Evolutionary conservation across 2,797 vertebrate genomes (phyloP).

Genomic region (Gastrophryne carolinensis): DNA sequence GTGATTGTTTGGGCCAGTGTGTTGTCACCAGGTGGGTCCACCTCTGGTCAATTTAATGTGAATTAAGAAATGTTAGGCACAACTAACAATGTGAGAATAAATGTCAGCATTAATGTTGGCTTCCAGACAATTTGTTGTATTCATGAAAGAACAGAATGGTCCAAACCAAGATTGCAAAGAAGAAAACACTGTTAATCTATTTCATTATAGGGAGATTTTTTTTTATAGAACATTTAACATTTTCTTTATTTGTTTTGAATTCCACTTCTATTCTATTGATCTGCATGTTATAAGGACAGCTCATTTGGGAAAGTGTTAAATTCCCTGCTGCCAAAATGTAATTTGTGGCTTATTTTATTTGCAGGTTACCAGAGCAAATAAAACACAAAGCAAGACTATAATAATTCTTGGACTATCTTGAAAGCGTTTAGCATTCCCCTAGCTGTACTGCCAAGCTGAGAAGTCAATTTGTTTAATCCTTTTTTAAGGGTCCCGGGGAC

Average conservation of each 20-base stretch:
- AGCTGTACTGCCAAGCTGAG: conserved; percentile 48
- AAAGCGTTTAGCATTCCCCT: conserved; percentile 52
- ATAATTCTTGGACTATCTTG: conserved; percentile 51
- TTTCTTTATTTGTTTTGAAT: conserved; percentile 24
- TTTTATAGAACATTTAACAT: neutral
- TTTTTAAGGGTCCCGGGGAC: conserved; percentile 52
- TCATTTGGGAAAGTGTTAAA: conserved; percentile 31
- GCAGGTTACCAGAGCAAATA: conserved; percentile 45
- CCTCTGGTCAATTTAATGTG: too few species aligned
- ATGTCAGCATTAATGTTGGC: conserved; percentile 72
- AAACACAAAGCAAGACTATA: conserved; percentile 46
- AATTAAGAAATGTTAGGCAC: too few species aligned
- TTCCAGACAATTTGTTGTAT: conserved; percentile 65
- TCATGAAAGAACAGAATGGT: conserved; percentile 61
- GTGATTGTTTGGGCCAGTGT: too few species aligned
- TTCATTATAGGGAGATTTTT: conserved; percentile 17
- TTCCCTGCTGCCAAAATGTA: conserved; percentile 30
- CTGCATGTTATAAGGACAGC: conserved; percentile 1
- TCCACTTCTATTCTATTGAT: conserved; percentile 27
- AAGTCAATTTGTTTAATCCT: conserved; percentile 61
- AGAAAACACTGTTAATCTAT: conserved; percentile 42
- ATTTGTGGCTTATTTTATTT: conserved; percentile 44
- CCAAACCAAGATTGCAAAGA: conserved; percentile 31
- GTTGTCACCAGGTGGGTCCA: too few species aligned
- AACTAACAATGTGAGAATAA: conserved; percentile 79